phyloP scores from a whole-genome alignment of 2,888 invertebrate genomes.

The Acleris cristana region DNA sequence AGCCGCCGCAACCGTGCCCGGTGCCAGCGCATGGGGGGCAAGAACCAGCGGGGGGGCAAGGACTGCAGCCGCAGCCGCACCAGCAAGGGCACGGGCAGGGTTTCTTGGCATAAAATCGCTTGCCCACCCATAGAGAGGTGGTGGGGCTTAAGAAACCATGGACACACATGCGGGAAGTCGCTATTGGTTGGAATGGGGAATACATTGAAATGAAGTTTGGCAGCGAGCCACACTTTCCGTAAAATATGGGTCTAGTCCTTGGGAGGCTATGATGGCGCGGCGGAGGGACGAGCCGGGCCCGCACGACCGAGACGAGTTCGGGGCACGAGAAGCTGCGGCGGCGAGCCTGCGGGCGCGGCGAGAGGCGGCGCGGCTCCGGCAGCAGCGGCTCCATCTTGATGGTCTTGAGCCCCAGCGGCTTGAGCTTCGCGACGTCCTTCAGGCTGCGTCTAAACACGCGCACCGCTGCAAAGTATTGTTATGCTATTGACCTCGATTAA shows the following conservation, averaged over 20 bases:
- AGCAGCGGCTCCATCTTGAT: slow-evolving; percentile 48
- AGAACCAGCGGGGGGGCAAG: no score
- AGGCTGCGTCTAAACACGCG: slow-evolving; percentile 57
- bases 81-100: background rate
- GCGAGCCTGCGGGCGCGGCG: slow-evolving; percentile 42
- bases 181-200: background rate
- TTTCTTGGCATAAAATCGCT: slow-evolving; percentile 14
- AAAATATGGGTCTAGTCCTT: slow-evolving; percentile 30
- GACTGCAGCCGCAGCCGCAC: background rate
- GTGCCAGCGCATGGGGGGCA: background rate
- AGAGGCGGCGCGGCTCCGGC: slow-evolving; percentile 38
- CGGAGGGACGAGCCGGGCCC: slow-evolving; percentile 39
- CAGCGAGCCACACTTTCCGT: background rate
- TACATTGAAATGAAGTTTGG: background rate
- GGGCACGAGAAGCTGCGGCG: slow-evolving; percentile 61
- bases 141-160: slow-evolving; percentile 55
- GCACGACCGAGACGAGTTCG: slow-evolving; percentile 45
- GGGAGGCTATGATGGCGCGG: slow-evolving; percentile 46
- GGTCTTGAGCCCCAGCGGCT: slow-evolving; percentile 49
- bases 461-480: slow-evolving; percentile 70
- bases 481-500: slow-evolving; percentile 67
- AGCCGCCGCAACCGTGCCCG: slow-evolving; percentile 30
- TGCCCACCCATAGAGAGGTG: slow-evolving; percentile 37
- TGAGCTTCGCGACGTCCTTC: slow-evolving; percentile 50
- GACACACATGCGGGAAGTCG: slow-evolving; percentile 53